Evolutionary conservation across 2,888 invertebrate species (phyloP), one percentile per base, ranked within the genome.

Genomic region (Eilema caniola): DNA sequence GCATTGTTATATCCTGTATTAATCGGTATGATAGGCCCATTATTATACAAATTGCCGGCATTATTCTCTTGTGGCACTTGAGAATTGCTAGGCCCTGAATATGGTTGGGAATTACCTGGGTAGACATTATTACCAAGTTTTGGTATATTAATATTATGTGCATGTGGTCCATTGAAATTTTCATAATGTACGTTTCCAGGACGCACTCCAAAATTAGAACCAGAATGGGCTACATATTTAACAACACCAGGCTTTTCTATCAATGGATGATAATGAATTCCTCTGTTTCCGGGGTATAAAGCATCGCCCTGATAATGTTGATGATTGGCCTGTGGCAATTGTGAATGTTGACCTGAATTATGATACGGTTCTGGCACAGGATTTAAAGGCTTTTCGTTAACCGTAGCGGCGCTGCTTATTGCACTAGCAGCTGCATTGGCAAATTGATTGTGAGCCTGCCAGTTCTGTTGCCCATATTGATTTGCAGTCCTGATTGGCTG

Each of bases 401-500:
- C 59, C 41, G 62, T 3, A 31, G 62, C 20, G 23, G 11, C 10
- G 1, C n/a, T 67, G 24, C 14, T 14, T 5, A 31, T 53, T 41
- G 61, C 68, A 24, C 28, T 70, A 24, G 69, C 23, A 31, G 2
- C 41, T 3, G 66, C 16, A 24, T 57, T 70, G 2, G 2, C 2
- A 56, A 65, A 73, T 41, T 31, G 64, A 66, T 64, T 76, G n/a
- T 69, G 71, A 25, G 61, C 5, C 23, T 25, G 62, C 77, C 74
- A 63, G 31, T 72, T 70, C 53, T 70, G 60, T 31, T 68, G 73
- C n/a, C 10, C 63, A 33, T 57, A 63, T 62, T 63, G 68, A 23
- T 70, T 72, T 2, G 57, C 69, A 14, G 53, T 53, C 23, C 10
- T 59, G 0, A 56, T 31, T 23, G 69, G 64, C 24, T 62, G 37